These are phyloP conservation scores for Lithobates pipiens DNA, from an alignment of 2,797 vertebrate species.

Conservation along the genomic window DNA sequence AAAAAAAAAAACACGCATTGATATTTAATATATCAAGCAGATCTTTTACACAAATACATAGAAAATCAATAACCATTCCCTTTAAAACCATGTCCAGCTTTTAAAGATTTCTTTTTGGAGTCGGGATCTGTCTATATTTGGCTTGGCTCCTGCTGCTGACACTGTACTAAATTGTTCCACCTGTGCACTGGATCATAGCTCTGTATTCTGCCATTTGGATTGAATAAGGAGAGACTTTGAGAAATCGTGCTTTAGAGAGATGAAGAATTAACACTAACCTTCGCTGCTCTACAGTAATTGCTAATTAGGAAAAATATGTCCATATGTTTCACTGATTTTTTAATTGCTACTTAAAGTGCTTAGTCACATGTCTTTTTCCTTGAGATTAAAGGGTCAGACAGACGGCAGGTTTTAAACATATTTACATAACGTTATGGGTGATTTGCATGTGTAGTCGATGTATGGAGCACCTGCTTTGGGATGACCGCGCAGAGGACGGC, in stretches of 20 bases:
- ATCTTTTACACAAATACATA: no score
- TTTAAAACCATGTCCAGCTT: not conserved
- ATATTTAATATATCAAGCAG: not conserved
- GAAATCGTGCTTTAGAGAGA: not conserved
- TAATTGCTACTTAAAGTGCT: conserved; percentile 22
- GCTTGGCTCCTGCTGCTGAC: not conserved
- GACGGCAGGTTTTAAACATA: conserved; percentile 7
- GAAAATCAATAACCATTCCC: not conserved
- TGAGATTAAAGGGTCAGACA: not conserved
- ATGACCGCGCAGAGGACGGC: not conserved
- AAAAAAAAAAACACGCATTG: no score
- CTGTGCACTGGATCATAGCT: not conserved
- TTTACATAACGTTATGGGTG: conserved; percentile 39
- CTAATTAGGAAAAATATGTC: conserved; percentile 35
- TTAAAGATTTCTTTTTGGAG: not conserved
- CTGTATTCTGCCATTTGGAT: not conserved
- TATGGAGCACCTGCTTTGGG: not conserved
- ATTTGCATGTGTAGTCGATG: conserved; percentile 24
- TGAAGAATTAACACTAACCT: not conserved
- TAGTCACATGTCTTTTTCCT: conserved; percentile 27
- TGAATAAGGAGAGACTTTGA: not conserved
- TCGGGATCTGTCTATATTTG: not conserved
- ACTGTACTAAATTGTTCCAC: not conserved
- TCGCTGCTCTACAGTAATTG: not conserved
- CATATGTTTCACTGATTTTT: conserved; percentile 39